Conservation (phyloP, 2,113 vertebrate genomes). For the Plecotus auritus region DNA sequence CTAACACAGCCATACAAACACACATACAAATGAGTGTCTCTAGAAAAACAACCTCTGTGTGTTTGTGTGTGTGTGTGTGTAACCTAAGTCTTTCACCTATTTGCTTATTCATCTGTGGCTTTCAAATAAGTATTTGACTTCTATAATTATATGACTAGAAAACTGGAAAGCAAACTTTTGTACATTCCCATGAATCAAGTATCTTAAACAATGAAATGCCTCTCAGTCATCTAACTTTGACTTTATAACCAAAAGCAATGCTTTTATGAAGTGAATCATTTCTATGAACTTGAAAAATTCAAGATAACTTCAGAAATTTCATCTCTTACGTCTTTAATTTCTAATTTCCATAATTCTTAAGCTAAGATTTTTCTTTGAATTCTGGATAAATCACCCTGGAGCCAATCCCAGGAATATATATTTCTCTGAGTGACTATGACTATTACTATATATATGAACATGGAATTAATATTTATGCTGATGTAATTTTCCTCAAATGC, state of each 20-base stretch:
- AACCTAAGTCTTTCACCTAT: slow-evolving; percentile 21
- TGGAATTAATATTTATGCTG: slow-evolving; percentile 15
- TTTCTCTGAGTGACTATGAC: neutral
- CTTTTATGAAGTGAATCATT: neutral
- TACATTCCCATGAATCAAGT: slow-evolving; percentile 9
- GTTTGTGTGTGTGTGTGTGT: neutral
- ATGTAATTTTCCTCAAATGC: neutral
- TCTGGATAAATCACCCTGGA: neutral
- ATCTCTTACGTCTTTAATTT: slow-evolving; percentile 21
- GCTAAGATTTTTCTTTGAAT: slow-evolving; percentile 3
- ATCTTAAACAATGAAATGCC: slow-evolving; percentile 43
- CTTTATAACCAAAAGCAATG: slow-evolving; percentile 33
- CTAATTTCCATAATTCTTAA: neutral
- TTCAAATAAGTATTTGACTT: slow-evolving; percentile 33
- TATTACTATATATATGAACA: neutral
- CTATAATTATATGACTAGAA: slow-evolving; percentile 41
- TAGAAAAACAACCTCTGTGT: neutral
- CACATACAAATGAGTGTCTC: neutral
- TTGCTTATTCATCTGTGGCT: slow-evolving; percentile 49
- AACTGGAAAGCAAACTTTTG: slow-evolving; percentile 37
- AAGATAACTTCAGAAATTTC: slow-evolving; percentile 17
- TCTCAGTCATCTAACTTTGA: slow-evolving; percentile 1
- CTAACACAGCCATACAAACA: slow-evolving; percentile 4
- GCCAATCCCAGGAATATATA: neutral
- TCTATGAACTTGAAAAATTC: slow-evolving; percentile 1